Percentiles rank a stretch among this genome's conserved stretches.
Conservation (phyloP, 2,797 vertebrate genomes). For the Bradypodion ventrale region DNA sequence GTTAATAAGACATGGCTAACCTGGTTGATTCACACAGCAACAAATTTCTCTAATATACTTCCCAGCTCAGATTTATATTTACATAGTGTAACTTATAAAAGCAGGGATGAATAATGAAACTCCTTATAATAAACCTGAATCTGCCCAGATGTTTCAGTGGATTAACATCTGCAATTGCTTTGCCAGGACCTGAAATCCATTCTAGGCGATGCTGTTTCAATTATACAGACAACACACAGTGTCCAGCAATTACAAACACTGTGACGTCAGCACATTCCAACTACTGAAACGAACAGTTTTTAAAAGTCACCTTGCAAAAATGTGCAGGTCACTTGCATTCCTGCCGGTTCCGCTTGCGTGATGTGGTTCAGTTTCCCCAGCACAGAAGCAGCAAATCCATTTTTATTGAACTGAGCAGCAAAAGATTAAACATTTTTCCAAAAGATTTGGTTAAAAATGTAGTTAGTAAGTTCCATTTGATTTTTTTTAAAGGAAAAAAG, state of each 20-base stretch:
- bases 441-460: slow-evolving; percentile 45
- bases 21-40: background rate
- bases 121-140: background rate
- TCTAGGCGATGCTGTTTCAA: background rate
- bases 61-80: background rate
- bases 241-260: background rate
- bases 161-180: background rate
- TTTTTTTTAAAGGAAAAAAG: slow-evolving; percentile 44
- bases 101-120: no score
- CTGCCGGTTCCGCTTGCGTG: slow-evolving; percentile 19
- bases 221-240: background rate
- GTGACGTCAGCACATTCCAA: slow-evolving; percentile 44
- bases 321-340: slow-evolving; percentile 11
- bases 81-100: background rate
- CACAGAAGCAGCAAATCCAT: background rate
- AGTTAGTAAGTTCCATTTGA: slow-evolving; percentile 49
- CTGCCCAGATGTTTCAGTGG: slow-evolving; percentile 1
- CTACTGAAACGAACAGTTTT: slow-evolving; percentile 26
- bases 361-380: background rate
- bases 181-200: background rate
- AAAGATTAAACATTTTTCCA: slow-evolving; percentile 52
- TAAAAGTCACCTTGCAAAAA: slow-evolving; percentile 35
- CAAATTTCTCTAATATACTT: background rate
- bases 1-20: background rate
- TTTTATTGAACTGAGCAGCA: slow-evolving; percentile 19